These are phyloP conservation scores for Morpho helenor DNA, from an alignment of 2,888 invertebrate species.

Conservation along the genomic window DNA sequence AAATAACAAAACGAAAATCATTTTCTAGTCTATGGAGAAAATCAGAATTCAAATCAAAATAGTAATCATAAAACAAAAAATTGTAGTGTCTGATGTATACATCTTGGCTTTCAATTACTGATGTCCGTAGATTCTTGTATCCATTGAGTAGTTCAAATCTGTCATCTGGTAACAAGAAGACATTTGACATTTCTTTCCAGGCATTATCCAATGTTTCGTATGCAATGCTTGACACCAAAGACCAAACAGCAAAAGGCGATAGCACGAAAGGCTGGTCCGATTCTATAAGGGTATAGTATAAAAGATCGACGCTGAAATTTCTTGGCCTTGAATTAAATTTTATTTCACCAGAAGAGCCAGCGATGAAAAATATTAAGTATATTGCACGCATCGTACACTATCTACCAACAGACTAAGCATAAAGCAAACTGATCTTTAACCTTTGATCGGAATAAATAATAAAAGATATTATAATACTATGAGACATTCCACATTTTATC, in stretches of 20 bases:
- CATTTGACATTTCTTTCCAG: constrained; percentile 28
- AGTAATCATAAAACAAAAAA: constrained; percentile 1
- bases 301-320: constrained; percentile 61
- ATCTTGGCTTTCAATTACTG: neutral
- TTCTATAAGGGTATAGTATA: constrained; percentile 55
- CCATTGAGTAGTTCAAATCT: neutral
- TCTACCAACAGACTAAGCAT: too few species aligned
- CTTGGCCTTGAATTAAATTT: constrained; percentile 60
- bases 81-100: constrained; percentile 34
- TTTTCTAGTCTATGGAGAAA: neutral
- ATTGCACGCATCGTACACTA: neutral
- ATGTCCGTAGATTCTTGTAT: neutral
- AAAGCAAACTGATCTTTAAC: too few species aligned
- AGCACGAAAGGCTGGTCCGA: constrained; percentile 59
- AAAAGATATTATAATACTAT: too few species aligned
- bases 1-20: neutral
- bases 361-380: neutral
- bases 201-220: constrained; percentile 53
- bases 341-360: constrained; percentile 25
- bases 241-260: constrained; percentile 71
- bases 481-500: too few species aligned
- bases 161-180: constrained; percentile 2
- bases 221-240: constrained; percentile 61
- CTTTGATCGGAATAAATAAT: too few species aligned
- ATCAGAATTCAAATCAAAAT: neutral